phyloP scores from a whole-genome alignment of 2,888 invertebrate genomes.

The Scrobipalpa costella region DNA sequence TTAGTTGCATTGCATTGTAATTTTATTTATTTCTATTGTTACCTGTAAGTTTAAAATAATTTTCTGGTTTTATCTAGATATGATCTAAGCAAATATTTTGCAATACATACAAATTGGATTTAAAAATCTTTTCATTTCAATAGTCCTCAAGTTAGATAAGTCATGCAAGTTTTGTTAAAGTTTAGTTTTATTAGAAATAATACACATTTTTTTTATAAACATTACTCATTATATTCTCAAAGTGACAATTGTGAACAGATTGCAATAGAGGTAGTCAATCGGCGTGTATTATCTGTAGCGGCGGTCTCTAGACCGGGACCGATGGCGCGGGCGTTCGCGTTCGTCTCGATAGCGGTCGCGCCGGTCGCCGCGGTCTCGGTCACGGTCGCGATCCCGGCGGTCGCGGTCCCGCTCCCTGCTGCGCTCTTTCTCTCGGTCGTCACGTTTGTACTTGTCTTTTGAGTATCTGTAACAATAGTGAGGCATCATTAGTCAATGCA shows the following conservation, averaged over 20 bases:
- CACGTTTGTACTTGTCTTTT: conserved; percentile 69
- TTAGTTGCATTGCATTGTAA: conserved; percentile 38
- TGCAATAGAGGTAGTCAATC: conserved; percentile 31
- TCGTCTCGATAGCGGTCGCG: conserved; percentile 48
- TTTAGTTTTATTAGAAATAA: neutral
- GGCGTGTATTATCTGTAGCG: conserved; percentile 66
- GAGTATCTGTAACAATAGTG: conserved; percentile 65
- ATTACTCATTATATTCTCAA: conserved; percentile 57
- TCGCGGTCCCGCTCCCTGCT: conserved; percentile 45
- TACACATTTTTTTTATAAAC: conserved; percentile 42
- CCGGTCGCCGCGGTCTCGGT: conserved; percentile 31
- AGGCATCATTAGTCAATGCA: no score
- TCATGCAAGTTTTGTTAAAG: no score
- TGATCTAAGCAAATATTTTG: conserved; percentile 37
- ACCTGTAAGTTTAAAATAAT: conserved; percentile 45
- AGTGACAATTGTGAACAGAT: conserved; percentile 44
- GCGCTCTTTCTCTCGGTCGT: conserved; percentile 51
- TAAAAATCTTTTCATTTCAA: neutral
- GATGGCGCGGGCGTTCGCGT: conserved; percentile 55
- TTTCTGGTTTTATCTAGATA: conserved; percentile 31
- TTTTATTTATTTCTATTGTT: conserved; percentile 50
- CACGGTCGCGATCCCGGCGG: conserved; percentile 36
- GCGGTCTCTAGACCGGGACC: conserved; percentile 68
- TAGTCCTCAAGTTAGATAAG: neutral
- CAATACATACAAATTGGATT: conserved; percentile 26